Evolutionary conservation across 23 tunicate genomes (phyloP), one percentile per base, ranked within the genome.

Genomic region (Ciona savignyi): DNA sequence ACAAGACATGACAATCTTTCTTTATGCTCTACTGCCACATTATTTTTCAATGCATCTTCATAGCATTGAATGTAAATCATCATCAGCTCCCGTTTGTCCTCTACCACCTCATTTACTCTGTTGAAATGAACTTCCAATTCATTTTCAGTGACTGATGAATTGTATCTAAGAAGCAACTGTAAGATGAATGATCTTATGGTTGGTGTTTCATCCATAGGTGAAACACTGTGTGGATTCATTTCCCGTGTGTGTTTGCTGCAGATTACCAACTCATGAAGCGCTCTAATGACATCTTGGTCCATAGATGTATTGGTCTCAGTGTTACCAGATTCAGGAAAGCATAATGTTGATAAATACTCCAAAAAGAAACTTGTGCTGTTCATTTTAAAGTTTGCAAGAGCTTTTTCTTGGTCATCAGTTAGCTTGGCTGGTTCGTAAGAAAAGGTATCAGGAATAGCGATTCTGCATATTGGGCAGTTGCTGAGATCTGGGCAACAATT

Each of bases 331-430:
- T 29, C 29, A 9, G 76, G 76, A 71, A 71, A 71, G 26, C 76
- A 71, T 31, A 80, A 76, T 25, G 79, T 71, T 1, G 88, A 67
- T 32, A 83, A 60, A 76, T 83, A 83, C 68, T 76, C 81, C 69
- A 83, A 63, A 48, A 83, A 83, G 34, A 83, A 83, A 56, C 88
- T 83, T 30, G 88, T 83, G 81, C 81, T 64, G 76, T 60, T 30
- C 3, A 63, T 32, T 51, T 69, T 71, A 29, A 83, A 83, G 3
- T 2, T 35, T 32, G 48, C 70, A 69, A 68, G 32, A 29, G 76
- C 70, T 33, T 33, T 70, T 32, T 32, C 31, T 29, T 76, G 76
- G 20, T 83, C 77, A 24, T 32, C 27, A 11, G 76, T 60, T 1
- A 76, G 42, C 22, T 24, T 1, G 4, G 63, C 15, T 25, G 81